These are phyloP conservation scores for Datnioides undecimradiatus DNA, from an alignment of 2,113 vertebrate species.

Conservation along the genomic window DNA sequence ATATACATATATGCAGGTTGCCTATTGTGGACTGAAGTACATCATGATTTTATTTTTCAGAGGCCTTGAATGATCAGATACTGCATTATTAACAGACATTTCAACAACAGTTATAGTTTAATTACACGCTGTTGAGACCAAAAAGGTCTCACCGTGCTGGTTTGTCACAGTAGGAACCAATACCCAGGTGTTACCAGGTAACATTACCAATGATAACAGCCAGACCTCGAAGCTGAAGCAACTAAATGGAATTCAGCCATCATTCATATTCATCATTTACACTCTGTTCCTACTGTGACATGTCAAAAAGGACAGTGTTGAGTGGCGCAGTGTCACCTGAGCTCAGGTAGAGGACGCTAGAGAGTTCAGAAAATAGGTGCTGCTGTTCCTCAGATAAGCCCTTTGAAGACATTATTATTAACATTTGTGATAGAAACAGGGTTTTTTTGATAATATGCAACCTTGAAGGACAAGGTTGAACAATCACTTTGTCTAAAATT, in stretches of 20 bases:
- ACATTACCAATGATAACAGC: too few species aligned
- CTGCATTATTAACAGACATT: not conserved
- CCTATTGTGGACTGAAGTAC: not conserved
- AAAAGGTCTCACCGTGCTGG: too few species aligned
- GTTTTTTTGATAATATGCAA: not conserved
- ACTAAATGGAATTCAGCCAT: not conserved
- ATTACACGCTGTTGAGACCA: not conserved
- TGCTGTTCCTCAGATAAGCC: not conserved
- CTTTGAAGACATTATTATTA: not conserved
- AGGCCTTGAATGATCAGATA: not conserved
- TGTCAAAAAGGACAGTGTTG: not conserved
- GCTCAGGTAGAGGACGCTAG: slow-evolving; percentile 39
- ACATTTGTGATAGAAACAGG: not conserved
- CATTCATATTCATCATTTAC: not conserved
- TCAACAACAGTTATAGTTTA: not conserved
- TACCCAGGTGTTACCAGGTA: not conserved
- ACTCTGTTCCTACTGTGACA: not conserved
- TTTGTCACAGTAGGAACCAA: not conserved
- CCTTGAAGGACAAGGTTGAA: not conserved
- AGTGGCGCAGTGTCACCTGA: slow-evolving; percentile 26
- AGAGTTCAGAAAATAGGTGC: slow-evolving; percentile 11
- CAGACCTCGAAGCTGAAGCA: not conserved
- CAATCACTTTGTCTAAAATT: not conserved
- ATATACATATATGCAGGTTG: not conserved
- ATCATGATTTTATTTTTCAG: not conserved